Base-by-base conservation (phyloP, 2,888 invertebrate genomes). In the Troides aeacus region DNA sequence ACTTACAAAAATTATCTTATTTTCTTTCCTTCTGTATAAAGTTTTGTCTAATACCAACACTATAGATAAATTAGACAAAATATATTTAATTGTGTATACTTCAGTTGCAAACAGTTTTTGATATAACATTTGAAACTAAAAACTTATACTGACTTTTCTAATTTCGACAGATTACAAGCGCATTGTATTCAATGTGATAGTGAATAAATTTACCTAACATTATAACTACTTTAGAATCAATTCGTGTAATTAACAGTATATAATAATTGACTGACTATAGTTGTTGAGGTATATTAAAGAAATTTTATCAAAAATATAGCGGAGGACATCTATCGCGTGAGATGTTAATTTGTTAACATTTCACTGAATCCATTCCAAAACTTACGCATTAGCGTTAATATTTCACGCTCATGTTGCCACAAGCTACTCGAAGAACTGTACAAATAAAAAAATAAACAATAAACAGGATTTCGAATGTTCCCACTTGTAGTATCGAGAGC, bases 311-410 rank as follows among this genome's bases (percentile, higher is more conserved):
- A 39, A 58, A 70, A 62, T 62, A 50, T 62, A 15, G 53, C 50
- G 50, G 66, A 71, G 57, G 56, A 64, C 57, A 71, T 73, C 70
- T 71, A 66, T 71, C 57, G 73, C 71, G 73, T 68, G 73, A 66
- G 53, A 66, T 66, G 60, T 74, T 73, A 72, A 59, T 74, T 69
- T 42, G 39, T 61, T 64, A 73, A 71, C 75, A 78, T 78, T 76
- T 73, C 77, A 76, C 79, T 74, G 69, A 69, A 69, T 63, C 78
- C 81, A 80, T 78, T 74, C 80, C 76, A 78, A 82, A 82, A 77
- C 77, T 81, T 80, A 83, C 81, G 78, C 78, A 76, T 72, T 72
- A 79, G 81, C 83, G 81, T 85, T 85, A 82, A 79, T 77, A 78
- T 80, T 82, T 81, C 80, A 83, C 81, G 81, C 82, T 79, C 75